A percentile compares a stretch with the other conserved stretches of the same genome.
phyloP scores from a whole-genome alignment of 2,113 vertebrate species.

The Daubentonia madagascariensis region DNA sequence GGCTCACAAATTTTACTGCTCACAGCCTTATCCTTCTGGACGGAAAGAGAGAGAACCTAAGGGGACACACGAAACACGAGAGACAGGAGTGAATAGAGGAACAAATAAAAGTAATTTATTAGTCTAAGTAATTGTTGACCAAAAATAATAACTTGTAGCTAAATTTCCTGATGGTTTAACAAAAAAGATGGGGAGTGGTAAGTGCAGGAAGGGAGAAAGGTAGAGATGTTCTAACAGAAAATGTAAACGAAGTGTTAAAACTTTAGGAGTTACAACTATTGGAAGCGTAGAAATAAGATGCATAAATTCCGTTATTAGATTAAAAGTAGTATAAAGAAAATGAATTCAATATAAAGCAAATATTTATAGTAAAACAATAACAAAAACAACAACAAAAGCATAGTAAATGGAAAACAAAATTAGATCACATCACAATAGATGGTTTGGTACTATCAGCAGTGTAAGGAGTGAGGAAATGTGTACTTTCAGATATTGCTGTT shows the following conservation, averaged over 20 bases:
- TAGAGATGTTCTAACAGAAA: background rate
- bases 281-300: background rate
- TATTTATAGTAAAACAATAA: background rate
- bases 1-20: background rate
- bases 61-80: background rate
- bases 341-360: background rate
- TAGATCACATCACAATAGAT: background rate
- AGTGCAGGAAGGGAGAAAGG: background rate
- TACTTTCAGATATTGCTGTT: background rate
- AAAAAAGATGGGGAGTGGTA: background rate
- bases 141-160: background rate
- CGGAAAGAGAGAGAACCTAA: background rate
- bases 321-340: background rate
- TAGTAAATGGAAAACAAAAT: background rate
- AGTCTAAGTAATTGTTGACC: background rate
- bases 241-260: background rate
- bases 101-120: background rate
- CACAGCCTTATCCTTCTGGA: background rate
- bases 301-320: background rate
- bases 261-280: background rate
- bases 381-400: background rate
- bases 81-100: background rate
- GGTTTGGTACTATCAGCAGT: background rate
- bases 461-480: background rate
- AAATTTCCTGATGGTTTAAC: background rate